phyloP scores from a whole-genome alignment of 1,140 invertebrate genomes.

The Dendroctonus valens region DNA sequence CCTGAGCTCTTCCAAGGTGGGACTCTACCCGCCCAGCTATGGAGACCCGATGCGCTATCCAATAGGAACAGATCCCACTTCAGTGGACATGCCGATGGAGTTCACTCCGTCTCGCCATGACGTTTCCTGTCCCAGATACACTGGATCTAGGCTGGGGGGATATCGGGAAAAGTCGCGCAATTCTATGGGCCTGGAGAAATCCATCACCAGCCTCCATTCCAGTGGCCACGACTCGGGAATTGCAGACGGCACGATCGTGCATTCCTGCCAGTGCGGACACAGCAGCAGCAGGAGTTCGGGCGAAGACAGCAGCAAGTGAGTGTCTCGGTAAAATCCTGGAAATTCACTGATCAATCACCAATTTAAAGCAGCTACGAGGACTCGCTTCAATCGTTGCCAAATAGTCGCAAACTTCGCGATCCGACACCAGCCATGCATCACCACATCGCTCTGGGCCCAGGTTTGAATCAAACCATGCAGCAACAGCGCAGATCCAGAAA shows the following conservation, averaged over 20 bases:
- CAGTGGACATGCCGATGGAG: conserved; percentile 30
- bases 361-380: conserved; percentile 38
- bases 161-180: conserved; percentile 40
- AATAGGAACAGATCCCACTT: conserved; percentile 34
- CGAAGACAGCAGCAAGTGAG: conserved; percentile 69
- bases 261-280: conserved; percentile 64
- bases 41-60: conserved; percentile 42
- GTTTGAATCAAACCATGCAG: conserved; percentile 5
- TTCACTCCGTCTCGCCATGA: conserved; percentile 41
- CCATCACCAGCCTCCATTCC: conserved; percentile 73
- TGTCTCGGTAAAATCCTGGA: not conserved
- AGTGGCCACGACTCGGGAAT: conserved; percentile 79
- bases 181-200: conserved; percentile 58
- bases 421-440: conserved; percentile 29
- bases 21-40: conserved; percentile 42
- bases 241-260: conserved; percentile 52
- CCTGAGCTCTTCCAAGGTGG: conserved; percentile 39
- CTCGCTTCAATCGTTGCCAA: conserved; percentile 38
- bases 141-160: conserved; percentile 18
- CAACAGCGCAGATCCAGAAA: conserved; percentile 37
- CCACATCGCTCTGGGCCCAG: conserved; percentile 26
- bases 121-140: conserved; percentile 38
- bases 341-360: not conserved
- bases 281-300: conserved; percentile 62
- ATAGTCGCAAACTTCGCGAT: conserved; percentile 27